These are phyloP conservation scores for Ciconia nigra DNA, from an alignment of 2,797 vertebrate species.

Conservation along the genomic window DNA sequence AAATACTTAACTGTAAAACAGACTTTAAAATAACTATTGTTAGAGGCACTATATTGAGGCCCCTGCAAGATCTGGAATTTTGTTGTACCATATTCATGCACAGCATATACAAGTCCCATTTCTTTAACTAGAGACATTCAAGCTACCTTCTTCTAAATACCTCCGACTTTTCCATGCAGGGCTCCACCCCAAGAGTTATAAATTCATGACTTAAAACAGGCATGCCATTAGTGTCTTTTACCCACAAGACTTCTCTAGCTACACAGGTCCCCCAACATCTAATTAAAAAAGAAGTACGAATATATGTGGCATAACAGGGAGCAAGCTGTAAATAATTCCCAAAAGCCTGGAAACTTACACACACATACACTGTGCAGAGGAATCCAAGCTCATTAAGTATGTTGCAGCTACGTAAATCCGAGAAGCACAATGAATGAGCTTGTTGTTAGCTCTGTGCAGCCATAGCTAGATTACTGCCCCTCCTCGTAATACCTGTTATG, in stretches of 20 bases:
- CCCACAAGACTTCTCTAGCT: neutral
- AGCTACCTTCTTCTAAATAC: neutral
- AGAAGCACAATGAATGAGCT: neutral
- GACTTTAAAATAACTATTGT: neutral
- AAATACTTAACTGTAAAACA: neutral
- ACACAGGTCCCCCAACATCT: neutral
- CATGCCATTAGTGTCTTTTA: neutral
- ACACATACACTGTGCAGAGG: neutral
- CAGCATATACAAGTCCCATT: neutral
- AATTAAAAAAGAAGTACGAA: neutral
- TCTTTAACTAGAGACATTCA: neutral
- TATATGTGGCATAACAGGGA: neutral
- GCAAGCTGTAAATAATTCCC: neutral
- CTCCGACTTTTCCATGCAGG: neutral
- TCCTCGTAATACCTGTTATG: neutral
- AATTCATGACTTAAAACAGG: neutral
- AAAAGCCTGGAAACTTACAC: neutral
- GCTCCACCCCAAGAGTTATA: neutral
- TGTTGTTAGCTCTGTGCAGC: neutral
- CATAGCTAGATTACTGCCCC: neutral
- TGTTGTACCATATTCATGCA: neutral
- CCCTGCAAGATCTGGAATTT: neutral
- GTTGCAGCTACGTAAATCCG: neutral
- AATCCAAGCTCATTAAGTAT: neutral
- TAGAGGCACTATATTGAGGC: neutral